Base-by-base conservation (phyloP, 2,888 invertebrate species). In the Caenorhabditis doughertyi region DNA sequence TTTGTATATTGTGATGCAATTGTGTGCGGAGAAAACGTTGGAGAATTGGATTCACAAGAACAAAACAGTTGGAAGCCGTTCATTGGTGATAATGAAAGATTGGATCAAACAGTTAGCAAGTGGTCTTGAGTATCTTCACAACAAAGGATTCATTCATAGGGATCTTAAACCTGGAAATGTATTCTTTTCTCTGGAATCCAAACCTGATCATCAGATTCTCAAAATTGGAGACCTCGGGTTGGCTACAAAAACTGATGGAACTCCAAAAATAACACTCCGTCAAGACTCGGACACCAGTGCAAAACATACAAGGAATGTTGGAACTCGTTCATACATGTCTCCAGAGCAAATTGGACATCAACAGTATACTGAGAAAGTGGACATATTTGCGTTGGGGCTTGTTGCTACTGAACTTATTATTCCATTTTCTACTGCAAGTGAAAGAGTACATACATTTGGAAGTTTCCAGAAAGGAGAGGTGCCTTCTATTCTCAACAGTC, bases 151-250 rank as follows among this genome's bases (percentile, higher is more conserved):
- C 0, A 98, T 99, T 92, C 99, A 99, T 58, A 70, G 86, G 16
- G 85, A 86, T 70, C 39, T 86, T 18, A 86, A 86, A 94, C 96
- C 96, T 0, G 95, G 96, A 83, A 96, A 96, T 92, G 96, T 96
- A 89, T 96, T 98, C 93, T 98, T 98, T 92, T 95, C 97, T 0
- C 94, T 95, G 85, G 96, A 97, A 92, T 96, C 96, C 0, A 94
- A 94, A 23, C 42, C 51, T 9, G 79, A 70, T 29, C 60, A 71
- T 32, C 49, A 64, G 7, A 79, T 67, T 90, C 95, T 98, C 9
- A 98, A 98, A 94, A 96, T 99, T 72, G 98, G 98, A 0, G 98
- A 99, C 93, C 98, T 99, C 93, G 98, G 98, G 0, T 94, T 99
- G n/a, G 98, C 96, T 13, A 97, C 98, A 32, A 84, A 74, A 44